Conservation (phyloP, 1,140 invertebrate genomes). For the Liolophura sinensis region DNA sequence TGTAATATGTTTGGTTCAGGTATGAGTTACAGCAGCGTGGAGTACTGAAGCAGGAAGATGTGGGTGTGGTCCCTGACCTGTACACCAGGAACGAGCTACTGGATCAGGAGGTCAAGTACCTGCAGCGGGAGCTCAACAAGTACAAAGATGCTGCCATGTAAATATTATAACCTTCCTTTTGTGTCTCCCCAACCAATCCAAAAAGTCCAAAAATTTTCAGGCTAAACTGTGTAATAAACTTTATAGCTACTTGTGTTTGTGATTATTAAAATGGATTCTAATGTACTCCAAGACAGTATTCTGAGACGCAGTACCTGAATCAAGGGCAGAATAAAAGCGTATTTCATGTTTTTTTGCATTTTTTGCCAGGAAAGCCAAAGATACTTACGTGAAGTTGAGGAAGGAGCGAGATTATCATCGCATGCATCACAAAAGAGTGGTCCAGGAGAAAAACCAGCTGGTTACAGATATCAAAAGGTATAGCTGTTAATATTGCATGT, state of each 20-base stretch:
- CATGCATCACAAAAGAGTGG: slow-evolving; percentile 59
- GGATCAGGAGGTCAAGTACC: slow-evolving; percentile 54
- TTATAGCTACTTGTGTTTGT: neutral
- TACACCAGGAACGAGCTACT: slow-evolving; percentile 55
- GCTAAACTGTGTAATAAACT: neutral
- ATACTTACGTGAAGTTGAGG: slow-evolving; percentile 56
- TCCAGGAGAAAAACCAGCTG: slow-evolving; percentile 59
- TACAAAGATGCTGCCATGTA: slow-evolving; percentile 56
- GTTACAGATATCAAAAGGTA: slow-evolving; percentile 57
- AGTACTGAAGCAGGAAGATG: slow-evolving; percentile 48
- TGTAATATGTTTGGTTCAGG: slow-evolving; percentile 27
- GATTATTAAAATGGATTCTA: too few species aligned
- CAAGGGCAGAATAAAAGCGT: too few species aligned
- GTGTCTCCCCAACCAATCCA: neutral
- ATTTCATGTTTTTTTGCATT: neutral
- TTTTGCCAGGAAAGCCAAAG: slow-evolving; percentile 54
- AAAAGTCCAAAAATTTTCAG: slow-evolving; percentile 1
- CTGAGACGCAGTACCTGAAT: too few species aligned
- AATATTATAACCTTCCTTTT: slow-evolving; percentile 15
- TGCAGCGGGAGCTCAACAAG: slow-evolving; percentile 50
- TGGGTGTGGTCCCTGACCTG: slow-evolving; percentile 54
- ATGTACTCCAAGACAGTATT: too few species aligned
- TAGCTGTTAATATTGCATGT: neutral
- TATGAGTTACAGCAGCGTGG: slow-evolving; percentile 57
- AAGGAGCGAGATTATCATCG: slow-evolving; percentile 60